Conservation (phyloP, 2,888 invertebrate species). For the Protophormia terraenovae region DNA sequence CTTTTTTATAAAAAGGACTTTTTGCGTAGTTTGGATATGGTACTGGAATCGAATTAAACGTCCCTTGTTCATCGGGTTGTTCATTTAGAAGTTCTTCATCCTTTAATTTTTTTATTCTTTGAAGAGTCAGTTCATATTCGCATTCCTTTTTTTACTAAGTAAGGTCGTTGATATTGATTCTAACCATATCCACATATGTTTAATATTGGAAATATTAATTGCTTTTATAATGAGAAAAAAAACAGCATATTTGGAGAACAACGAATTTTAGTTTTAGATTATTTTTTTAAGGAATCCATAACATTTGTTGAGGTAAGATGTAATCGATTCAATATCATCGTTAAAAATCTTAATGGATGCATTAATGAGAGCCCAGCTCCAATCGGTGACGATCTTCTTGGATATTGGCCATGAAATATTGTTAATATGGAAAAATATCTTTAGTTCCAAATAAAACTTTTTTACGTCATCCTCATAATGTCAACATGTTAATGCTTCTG, state of each 20-base stretch:
- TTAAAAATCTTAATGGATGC: background rate
- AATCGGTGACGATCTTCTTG: background rate
- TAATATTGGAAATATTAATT: background rate
- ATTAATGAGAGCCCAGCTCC: conserved; percentile 13
- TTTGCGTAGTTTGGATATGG: background rate
- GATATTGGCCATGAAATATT: background rate
- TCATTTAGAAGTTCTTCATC: background rate
- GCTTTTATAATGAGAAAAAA: background rate
- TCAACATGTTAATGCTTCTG: background rate
- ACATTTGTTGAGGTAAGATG: background rate
- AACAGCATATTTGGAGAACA: background rate
- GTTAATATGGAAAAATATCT: background rate
- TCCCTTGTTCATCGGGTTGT: too few relatives aligned
- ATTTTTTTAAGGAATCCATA: background rate
- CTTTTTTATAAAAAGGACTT: background rate
- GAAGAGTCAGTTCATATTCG: background rate
- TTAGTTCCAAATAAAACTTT: background rate
- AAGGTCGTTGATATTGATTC: background rate
- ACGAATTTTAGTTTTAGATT: conserved; percentile 4
- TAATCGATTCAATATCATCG: background rate
- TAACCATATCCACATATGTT: background rate
- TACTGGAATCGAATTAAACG: background rate
- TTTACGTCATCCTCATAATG: background rate
- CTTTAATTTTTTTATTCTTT: background rate
- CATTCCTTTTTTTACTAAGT: background rate